phyloP scores from a whole-genome alignment of 2,888 invertebrate genomes.

The Melieria crassipennis region DNA sequence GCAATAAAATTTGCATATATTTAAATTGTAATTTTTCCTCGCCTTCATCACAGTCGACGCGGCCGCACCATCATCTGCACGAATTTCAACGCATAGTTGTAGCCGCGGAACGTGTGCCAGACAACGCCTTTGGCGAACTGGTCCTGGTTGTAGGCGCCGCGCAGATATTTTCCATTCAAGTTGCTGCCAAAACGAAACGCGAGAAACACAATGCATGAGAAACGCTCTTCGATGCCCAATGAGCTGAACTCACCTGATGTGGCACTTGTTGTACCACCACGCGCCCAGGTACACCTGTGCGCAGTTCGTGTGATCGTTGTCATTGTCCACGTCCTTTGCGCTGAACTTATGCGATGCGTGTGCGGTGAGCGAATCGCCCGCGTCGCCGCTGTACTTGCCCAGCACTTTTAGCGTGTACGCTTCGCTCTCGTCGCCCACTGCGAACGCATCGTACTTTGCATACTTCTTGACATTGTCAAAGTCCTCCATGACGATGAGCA shows the following conservation, averaged over 20 bases:
- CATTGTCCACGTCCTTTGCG: slow-evolving; percentile 74
- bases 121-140: background rate
- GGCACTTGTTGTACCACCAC: slow-evolving; percentile 75
- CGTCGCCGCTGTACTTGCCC: slow-evolving; percentile 72
- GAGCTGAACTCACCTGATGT: background rate
- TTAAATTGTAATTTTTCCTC: no score
- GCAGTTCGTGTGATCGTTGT: slow-evolving; percentile 74
- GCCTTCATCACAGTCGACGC: background rate
- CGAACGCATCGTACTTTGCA: slow-evolving; percentile 48
- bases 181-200: background rate
- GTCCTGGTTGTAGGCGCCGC: background rate
- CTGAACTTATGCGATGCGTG: slow-evolving; percentile 77
- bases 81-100: background rate
- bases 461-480: slow-evolving; percentile 69
- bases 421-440: slow-evolving; percentile 68
- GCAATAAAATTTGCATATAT: no score
- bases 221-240: no score
- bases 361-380: slow-evolving; percentile 75
- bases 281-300: slow-evolving; percentile 74
- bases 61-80: slow-evolving; percentile 5
- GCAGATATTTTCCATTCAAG: background rate
- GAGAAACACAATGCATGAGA: background rate
- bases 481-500: slow-evolving; percentile 73
- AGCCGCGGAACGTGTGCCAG: background rate
- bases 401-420: slow-evolving; percentile 73